Base-by-base conservation (phyloP, 2,113 vertebrate species). In the Marcusenius ussheri region DNA sequence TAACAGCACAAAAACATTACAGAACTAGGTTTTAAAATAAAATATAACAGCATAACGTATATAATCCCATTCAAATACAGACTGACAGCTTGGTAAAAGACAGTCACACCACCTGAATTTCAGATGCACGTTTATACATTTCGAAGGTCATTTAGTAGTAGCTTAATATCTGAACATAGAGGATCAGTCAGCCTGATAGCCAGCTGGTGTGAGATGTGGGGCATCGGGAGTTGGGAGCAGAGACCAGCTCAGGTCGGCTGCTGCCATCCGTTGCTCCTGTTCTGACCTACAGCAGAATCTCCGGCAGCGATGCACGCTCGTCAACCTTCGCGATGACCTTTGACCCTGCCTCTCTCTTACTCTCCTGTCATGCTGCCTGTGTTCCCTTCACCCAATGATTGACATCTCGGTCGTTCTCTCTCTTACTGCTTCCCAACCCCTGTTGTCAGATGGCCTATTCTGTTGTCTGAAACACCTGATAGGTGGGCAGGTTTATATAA, bases 381-480 rank as follows among this genome's bases (percentile, higher is more conserved):
- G 89, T 87, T 83, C 96, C 93, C 97, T 94, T 97, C 94, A 96
- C 95, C 96, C 94, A 96, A 95, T 95, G 95, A 96, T 96, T 98
- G 96, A 97, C 97, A 96, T 97, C 95, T 93, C 94, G 96, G 96
- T 97, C 95, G 94, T 97, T 98, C 96, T 98, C 97, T 97, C 97
- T 97, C 96, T 97, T 97, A 96, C 97, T 98, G 97, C 97, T 97
- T 97, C 97, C 97, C 97, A 97, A 97, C 97, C 96, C 96, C 96
- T 96, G 97, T 98, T 98, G 96, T 99, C 98, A 99, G 98, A 99
- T 31, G 97, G 98, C 96, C 97, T 99, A 97, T 99, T 99, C 98
- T 99, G 98, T 99, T 99, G 98, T 98, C 98, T 99, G 96, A 99
- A 99, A 97, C 98, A 99, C 97, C 98, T 99, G 96, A 99, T 99